Evolutionary conservation across 2,888 invertebrate species (phyloP).

Genomic region (Dorcus parallelipipedus): DNA sequence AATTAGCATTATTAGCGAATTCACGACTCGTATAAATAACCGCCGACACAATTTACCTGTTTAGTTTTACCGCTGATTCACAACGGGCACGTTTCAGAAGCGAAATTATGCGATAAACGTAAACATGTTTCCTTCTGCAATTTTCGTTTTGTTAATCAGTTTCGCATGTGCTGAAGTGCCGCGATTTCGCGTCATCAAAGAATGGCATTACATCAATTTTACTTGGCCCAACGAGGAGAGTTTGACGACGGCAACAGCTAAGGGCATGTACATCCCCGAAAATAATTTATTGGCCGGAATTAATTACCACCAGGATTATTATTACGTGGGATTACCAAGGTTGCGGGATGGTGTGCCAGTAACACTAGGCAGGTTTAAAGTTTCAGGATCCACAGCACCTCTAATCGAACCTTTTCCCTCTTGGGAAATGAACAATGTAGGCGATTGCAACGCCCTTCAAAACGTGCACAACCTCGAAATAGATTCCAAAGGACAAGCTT

Average conservation of each 20-base stretch:
- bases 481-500: conserved; percentile 66
- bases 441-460: conserved; percentile 67
- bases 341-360: conserved; percentile 70
- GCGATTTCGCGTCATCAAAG: conserved; percentile 67
- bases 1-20: neutral
- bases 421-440: conserved; percentile 65
- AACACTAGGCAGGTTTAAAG: conserved; percentile 56
- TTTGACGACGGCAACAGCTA: conserved; percentile 54
- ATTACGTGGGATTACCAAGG: conserved; percentile 67
- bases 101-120: neutral
- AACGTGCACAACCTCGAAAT: conserved; percentile 74
- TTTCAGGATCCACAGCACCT: conserved; percentile 54
- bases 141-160: neutral
- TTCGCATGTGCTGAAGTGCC: neutral
- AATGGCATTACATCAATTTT: conserved; percentile 70
- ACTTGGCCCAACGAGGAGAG: conserved; percentile 61
- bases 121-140: neutral
- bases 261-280: conserved; percentile 61
- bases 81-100: neutral
- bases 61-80: neutral
- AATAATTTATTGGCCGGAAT: conserved; percentile 68
- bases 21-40: neutral
- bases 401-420: conserved; percentile 66
- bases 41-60: neutral
- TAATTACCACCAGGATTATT: conserved; percentile 62